A percentile compares a stretch with the other conserved stretches of the same genome.
Conservation (phyloP, 92 coral and sea anemone species). For the Ricordea florida region DNA sequence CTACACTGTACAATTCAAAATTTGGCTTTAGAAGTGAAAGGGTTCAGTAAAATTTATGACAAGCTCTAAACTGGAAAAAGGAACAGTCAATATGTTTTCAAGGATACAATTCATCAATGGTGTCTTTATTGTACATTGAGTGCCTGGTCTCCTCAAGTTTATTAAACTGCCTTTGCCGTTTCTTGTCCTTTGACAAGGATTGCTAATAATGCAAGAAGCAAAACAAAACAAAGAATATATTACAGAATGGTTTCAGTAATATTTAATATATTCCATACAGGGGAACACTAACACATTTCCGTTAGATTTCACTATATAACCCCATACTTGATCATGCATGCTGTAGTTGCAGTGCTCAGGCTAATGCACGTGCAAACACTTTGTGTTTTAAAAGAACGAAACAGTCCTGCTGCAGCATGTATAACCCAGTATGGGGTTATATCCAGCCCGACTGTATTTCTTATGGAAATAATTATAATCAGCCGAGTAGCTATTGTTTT, state of each 20-base stretch:
- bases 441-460: too few relatives aligned
- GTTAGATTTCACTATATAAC: too few relatives aligned
- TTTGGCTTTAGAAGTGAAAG: too few relatives aligned
- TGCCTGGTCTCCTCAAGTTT: slow-evolving; percentile 52
- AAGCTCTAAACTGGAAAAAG: background rate
- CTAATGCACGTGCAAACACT: too few relatives aligned
- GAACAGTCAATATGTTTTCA: background rate
- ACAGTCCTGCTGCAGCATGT: too few relatives aligned
- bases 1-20: too few relatives aligned
- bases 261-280: background rate
- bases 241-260: background rate
- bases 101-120: slow-evolving; percentile 81
- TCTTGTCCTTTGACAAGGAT: slow-evolving; percentile 28
- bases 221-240: background rate
- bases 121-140: slow-evolving; percentile 53
- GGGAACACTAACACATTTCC: background rate
- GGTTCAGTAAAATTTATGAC: background rate
- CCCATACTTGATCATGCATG: too few relatives aligned
- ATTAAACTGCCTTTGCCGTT: slow-evolving; percentile 43
- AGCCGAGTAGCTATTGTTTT: too few relatives aligned
- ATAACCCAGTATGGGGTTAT: too few relatives aligned
- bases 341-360: too few relatives aligned
- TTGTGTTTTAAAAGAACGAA: too few relatives aligned
- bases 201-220: slow-evolving; percentile 2
- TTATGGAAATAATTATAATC: too few relatives aligned